Percentiles rank a stretch among this genome's conserved stretches.
These are phyloP conservation scores for Neodiprion virginianus DNA, from an alignment of 1,140 invertebrate species.

Conservation along the genomic window DNA sequence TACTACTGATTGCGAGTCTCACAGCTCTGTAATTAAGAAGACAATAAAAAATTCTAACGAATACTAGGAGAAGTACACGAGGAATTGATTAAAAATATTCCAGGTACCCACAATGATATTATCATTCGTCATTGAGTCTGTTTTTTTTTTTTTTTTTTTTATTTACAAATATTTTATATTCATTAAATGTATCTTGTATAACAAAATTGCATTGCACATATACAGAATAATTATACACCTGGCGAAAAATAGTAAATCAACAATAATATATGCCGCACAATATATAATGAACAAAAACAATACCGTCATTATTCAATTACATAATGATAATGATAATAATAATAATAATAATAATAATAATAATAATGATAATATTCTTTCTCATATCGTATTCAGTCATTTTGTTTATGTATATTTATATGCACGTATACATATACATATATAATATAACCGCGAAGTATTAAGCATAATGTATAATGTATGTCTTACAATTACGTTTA, in stretches of 20 bases:
- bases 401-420: slow-evolving; percentile 6
- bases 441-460: background rate
- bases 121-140: too few species aligned
- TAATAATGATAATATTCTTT: background rate
- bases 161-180: slow-evolving; percentile 54
- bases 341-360: too few species aligned
- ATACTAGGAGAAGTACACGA: too few species aligned
- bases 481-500: background rate
- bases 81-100: too few species aligned
- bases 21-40: too few species aligned
- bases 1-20: too few species aligned
- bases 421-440: background rate
- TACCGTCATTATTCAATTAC: slow-evolving; percentile 12
- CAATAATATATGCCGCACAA: slow-evolving; percentile 30
- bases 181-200: slow-evolving; percentile 45
- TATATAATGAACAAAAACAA: slow-evolving; percentile 38
- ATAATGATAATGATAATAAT: background rate
- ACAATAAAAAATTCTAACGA: too few species aligned
- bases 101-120: too few species aligned
- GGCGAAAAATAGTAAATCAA: slow-evolving; percentile 43
- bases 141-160: slow-evolving; percentile 33
- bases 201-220: slow-evolving; percentile 54
- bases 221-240: slow-evolving; percentile 47
- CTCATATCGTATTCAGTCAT: slow-evolving; percentile 1
- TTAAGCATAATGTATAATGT: background rate